Percentiles rank a stretch among this genome's conserved stretches.
Evolutionary conservation across 64 coral and sea anemone genomes (phyloP).

Genomic region (Actinia tenebrosa): DNA sequence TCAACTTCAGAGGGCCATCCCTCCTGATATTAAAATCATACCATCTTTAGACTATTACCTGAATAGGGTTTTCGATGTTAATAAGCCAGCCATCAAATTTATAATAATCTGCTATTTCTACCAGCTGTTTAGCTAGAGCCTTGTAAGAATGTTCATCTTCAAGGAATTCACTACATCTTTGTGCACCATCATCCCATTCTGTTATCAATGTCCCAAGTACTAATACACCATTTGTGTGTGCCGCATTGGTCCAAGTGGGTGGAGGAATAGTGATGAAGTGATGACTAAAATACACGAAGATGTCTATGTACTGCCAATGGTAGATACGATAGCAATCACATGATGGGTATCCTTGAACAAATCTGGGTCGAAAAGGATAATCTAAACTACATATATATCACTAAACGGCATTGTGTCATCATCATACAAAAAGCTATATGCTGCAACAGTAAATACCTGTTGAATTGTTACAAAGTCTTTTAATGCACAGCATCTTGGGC

Average conservation of each 20-base stretch:
- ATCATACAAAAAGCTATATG: too few relatives aligned
- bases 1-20: too few relatives aligned
- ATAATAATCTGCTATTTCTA: conserved; percentile 94
- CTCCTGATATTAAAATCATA: too few relatives aligned
- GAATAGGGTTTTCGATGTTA: conserved; percentile 98
- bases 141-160: conserved; percentile 47
- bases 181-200: conserved; percentile 75
- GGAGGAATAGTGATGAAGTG: conserved; percentile 94
- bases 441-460: too few relatives aligned
- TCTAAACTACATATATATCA: too few relatives aligned
- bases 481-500: too few relatives aligned
- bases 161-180: conserved; percentile 64
- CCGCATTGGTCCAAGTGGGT: conserved; percentile 95
- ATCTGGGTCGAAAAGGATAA: conserved; percentile 30
- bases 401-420: too few relatives aligned
- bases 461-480: too few relatives aligned
- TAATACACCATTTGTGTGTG: conserved; percentile 89
- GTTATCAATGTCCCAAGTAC: conserved; percentile 91
- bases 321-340: conserved; percentile 72
- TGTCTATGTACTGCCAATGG: conserved; percentile 94
- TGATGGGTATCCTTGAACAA: conserved; percentile 87
- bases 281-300: conserved; percentile 99
- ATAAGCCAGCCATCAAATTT: conserved; percentile 96
- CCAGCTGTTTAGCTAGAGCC: conserved; percentile 69
- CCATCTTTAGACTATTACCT: conserved; percentile 35